These are phyloP conservation scores for Linyphia triangularis DNA, from an alignment of 2,888 invertebrate species.

Conservation along the genomic window DNA sequence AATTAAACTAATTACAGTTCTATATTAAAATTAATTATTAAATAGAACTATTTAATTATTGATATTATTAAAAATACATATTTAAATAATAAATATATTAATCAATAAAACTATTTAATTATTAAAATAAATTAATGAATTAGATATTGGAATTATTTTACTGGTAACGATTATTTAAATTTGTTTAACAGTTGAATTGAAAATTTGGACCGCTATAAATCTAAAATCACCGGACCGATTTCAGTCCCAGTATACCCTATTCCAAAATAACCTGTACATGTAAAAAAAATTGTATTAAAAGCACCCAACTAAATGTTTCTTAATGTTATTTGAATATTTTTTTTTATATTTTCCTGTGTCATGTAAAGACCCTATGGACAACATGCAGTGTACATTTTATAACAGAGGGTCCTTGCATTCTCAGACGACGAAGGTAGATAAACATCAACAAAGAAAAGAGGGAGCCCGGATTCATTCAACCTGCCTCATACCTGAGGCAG, in stretches of 20 bases:
- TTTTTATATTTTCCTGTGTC: neutral
- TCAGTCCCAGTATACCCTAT: no score
- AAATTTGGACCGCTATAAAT: no score
- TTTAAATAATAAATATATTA: neutral
- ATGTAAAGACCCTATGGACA: neutral
- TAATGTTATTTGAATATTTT: neutral
- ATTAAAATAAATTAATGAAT: no score
- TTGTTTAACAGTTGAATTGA: no score
- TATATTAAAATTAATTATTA: neutral
- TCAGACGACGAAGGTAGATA: neutral
- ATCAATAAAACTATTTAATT: no score
- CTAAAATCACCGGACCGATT: no score
- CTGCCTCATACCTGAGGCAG: slow-evolving; percentile 39
- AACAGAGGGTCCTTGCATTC: neutral
- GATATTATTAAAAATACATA: neutral
- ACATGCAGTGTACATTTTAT: no score
- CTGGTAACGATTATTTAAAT: no score
- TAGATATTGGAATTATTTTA: no score
- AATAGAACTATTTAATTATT: neutral
- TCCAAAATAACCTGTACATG: no score
- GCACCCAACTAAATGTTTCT: no score
- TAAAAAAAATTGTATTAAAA: no score
- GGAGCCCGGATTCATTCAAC: slow-evolving; percentile 30
- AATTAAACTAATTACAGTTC: neutral
- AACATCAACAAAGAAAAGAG: slow-evolving; percentile 15